These are phyloP conservation scores for Spilarctia lutea DNA, from an alignment of 2,888 invertebrate species.

Conservation along the genomic window DNA sequence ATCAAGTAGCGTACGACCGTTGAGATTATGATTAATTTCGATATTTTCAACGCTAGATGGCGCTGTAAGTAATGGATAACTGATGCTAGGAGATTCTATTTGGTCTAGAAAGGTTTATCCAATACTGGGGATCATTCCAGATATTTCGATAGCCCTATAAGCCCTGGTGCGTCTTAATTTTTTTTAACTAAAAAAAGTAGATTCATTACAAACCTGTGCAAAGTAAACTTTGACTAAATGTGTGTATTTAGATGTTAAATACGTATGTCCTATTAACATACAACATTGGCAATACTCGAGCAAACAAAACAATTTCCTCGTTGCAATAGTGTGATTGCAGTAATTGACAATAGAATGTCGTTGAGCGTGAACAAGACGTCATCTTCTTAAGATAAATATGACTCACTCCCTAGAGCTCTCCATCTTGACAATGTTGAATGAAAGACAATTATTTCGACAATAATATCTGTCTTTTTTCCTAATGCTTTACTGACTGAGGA, in stretches of 20 bases:
- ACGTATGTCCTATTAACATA: neutral
- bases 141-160: too few species aligned
- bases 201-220: neutral
- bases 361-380: neutral
- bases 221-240: neutral
- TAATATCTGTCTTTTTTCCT: neutral
- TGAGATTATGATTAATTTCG: too few species aligned
- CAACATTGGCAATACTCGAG: neutral
- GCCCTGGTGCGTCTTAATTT: too few species aligned
- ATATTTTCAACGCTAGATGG: too few species aligned
- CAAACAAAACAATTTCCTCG: conserved; percentile 6
- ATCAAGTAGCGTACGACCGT: too few species aligned
- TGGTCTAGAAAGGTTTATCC: too few species aligned
- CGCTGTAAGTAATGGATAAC: too few species aligned
- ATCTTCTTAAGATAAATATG: neutral
- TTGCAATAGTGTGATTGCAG: neutral
- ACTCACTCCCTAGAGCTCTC: neutral
- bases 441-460: neutral
- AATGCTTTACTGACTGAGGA: neutral
- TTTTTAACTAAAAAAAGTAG: too few species aligned
- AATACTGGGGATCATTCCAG: too few species aligned
- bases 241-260: neutral
- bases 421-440: neutral
- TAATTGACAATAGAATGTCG: neutral
- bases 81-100: too few species aligned